Evolutionary conservation across 1,140 invertebrate species (phyloP).

Genomic region (Trichonephila inaurata): DNA sequence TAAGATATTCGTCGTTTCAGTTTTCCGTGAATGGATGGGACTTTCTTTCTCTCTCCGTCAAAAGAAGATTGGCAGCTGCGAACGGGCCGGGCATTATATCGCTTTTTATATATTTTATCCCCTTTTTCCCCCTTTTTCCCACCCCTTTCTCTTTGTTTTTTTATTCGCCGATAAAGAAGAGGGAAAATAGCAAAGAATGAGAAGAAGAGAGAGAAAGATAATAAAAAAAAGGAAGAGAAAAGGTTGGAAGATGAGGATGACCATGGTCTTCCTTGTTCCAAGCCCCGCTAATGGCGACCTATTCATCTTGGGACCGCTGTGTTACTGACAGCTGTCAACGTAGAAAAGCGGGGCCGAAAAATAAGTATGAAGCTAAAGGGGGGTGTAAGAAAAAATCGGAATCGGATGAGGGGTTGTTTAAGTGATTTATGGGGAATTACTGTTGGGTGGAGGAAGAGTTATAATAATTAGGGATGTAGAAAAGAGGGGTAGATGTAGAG

Average conservation of each 20-base stretch:
- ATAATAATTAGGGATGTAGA: conserved; percentile 68
- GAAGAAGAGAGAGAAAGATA: background rate
- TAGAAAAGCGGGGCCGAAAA: conserved; percentile 62
- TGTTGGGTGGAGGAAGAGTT: conserved; percentile 53
- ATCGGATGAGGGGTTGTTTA: conserved; percentile 69
- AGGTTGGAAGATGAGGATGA: conserved; percentile 67
- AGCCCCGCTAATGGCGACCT: conserved; percentile 71
- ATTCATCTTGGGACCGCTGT: conserved; percentile 70
- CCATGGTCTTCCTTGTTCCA: conserved; percentile 65
- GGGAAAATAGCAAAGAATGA: conserved; percentile 34
- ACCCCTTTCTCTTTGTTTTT: conserved; percentile 26
- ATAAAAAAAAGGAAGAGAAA: conserved; percentile 38
- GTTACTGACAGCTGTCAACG: conserved; percentile 74
- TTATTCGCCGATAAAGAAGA: conserved; percentile 61
- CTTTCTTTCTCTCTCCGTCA: conserved; percentile 9
- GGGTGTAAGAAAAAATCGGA: background rate
- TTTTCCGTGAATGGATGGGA: conserved; percentile 29
- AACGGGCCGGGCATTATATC: conserved; percentile 63
- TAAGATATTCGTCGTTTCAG: conserved; percentile 50
- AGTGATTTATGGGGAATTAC: conserved; percentile 70
- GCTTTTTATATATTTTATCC: background rate
- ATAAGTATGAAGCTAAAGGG: conserved; percentile 54
- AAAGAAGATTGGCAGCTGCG: conserved; percentile 67
- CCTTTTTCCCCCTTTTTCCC: background rate
- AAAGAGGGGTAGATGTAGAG: conserved; percentile 30